Evolutionary conservation across 2,888 invertebrate species (phyloP).

Genomic region (Pristionchus maxplancki): DNA sequence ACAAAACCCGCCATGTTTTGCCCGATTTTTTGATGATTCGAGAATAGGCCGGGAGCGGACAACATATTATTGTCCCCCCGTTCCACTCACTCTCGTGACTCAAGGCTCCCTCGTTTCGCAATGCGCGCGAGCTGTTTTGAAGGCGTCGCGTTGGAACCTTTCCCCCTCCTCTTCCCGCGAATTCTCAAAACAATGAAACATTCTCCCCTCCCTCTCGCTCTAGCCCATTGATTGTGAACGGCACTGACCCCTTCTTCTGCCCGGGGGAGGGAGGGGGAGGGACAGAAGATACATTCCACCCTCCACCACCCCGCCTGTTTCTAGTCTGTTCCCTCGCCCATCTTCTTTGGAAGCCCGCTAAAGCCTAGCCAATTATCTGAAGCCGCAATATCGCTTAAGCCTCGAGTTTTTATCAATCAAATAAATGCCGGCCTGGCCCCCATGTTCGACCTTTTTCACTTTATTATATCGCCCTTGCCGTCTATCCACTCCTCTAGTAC

Average conservation of each 20-base stretch:
- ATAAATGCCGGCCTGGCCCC: background rate
- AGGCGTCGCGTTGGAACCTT: background rate
- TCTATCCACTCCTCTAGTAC: background rate
- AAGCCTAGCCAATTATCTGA: background rate
- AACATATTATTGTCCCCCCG: background rate
- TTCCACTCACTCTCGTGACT: slow-evolving; percentile 9
- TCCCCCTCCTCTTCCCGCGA: background rate
- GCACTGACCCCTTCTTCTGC: background rate
- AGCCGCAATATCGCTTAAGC: background rate
- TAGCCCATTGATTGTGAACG: slow-evolving; percentile 14
- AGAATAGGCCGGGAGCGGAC: background rate
- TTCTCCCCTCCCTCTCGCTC: background rate
- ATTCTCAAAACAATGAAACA: slow-evolving; percentile 13
- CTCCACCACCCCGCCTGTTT: background rate
- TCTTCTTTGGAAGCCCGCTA: background rate
- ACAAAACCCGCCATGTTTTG: background rate
- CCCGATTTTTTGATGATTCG: background rate
- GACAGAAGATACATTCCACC: background rate
- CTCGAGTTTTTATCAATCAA: background rate
- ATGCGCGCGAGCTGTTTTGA: background rate
- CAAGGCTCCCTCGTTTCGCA: background rate
- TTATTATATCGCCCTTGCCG: background rate
- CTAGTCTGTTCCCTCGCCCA: background rate
- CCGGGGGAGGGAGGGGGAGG: background rate
- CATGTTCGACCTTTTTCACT: background rate